Evolutionary conservation across 2,113 vertebrate species (phyloP), one percentile per base, ranked within the genome.

Genomic region (Tragelaphus strepsiceros): DNA sequence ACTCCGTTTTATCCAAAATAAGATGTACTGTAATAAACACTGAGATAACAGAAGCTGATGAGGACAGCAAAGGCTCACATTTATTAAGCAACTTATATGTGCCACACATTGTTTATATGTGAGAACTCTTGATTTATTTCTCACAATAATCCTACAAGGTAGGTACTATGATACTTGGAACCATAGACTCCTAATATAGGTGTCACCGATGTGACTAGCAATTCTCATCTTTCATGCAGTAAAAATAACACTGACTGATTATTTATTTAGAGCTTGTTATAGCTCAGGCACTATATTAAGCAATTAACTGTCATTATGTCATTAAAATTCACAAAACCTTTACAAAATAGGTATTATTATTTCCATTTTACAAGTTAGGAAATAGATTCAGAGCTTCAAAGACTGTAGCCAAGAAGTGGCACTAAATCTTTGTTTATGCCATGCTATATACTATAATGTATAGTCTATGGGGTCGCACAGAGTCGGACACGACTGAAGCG

Each of bases 321-420:
- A 91, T n/a, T 85, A 64, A 54, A 22, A 77, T 84, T 94, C 54
- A 92, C 28, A 90, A 92, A 96, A 94, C 81, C 26, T 30, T 95
- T 90, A 51, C 35, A 78, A 71, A 77, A 49, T 43, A 77, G 28
- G 5, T 3, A 90, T 67, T 83, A 89, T 43, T 32, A 64, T 30
- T 78, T 84, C 61, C 19, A 43, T 74, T 90, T 85, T 93, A 28
- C 35, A 64, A 95, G 56, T 82, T 58, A 64, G 39, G 22, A 91
- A 93, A 81, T 82, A 91, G 53, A 61, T 51, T 84, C 15, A 71
- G 67, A 84, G 35, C 14, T 71, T 91, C 4, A 22, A 94, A 86
- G 51, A 49, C 39, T 78, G 6, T 13, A 78, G 49, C 9, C 21
- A 67, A 74, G 14, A 80, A 56, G 14, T 61, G 35, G 14, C 19